These are phyloP conservation scores for Himalopsyche phryganea DNA, from an alignment of 1,140 invertebrate genomes.

Conservation along the genomic window DNA sequence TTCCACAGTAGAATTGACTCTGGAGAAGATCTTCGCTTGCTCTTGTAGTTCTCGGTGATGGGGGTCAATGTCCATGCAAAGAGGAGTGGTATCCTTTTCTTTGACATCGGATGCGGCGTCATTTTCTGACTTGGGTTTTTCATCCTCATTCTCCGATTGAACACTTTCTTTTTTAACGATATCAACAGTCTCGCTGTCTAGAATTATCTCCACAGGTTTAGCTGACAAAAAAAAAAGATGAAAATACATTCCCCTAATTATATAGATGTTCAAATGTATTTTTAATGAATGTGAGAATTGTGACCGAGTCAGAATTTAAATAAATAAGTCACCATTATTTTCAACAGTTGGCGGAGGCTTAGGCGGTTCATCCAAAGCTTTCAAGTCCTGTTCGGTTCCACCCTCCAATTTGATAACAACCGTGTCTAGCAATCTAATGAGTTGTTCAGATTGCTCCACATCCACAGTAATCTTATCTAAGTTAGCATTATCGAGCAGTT, in stretches of 20 bases:
- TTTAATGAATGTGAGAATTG: neutral
- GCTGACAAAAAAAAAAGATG: slow-evolving; percentile 14
- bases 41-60: slow-evolving; percentile 47
- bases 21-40: slow-evolving; percentile 48
- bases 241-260: neutral
- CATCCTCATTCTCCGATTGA: slow-evolving; percentile 28
- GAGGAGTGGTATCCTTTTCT: slow-evolving; percentile 47
- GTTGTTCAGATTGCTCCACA: slow-evolving; percentile 78
- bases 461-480: slow-evolving; percentile 82
- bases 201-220: slow-evolving; percentile 27
- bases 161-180: slow-evolving; percentile 29
- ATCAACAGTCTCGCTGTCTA: slow-evolving; percentile 23
- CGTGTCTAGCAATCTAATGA: slow-evolving; percentile 89
- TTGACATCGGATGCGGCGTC: slow-evolving; percentile 43
- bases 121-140: slow-evolving; percentile 35
- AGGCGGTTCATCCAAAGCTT: slow-evolving; percentile 70
- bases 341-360: slow-evolving; percentile 36
- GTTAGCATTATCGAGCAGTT: slow-evolving; percentile 71
- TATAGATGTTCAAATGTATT: neutral
- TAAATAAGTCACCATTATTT: slow-evolving; percentile 30
- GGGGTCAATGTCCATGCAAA: slow-evolving; percentile 50
- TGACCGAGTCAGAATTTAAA: neutral
- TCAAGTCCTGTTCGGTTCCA: slow-evolving; percentile 91
- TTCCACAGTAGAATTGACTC: slow-evolving; percentile 39
- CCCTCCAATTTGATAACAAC: slow-evolving; percentile 97